Percentiles rank a stretch among this genome's conserved stretches.
Evolutionary conservation across 2,888 invertebrate genomes (phyloP).

Genomic region (Sthenelais limicola): DNA sequence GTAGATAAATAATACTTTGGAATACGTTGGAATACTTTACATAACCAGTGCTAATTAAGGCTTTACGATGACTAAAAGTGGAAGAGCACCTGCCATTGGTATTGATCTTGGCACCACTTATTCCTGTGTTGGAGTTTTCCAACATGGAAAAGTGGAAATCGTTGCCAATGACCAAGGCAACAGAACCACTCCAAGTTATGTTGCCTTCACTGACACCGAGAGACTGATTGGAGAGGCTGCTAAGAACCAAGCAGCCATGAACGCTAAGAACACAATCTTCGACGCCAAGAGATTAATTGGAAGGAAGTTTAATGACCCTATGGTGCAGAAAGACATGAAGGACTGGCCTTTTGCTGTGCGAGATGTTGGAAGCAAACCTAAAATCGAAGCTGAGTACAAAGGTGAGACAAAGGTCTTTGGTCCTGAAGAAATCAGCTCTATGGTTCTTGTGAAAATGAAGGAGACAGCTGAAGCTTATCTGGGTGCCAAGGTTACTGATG

Average conservation of each 20-base stretch:
- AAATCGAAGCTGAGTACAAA: conserved; percentile 64
- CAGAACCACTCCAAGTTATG: conserved; percentile 81
- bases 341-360: conserved; percentile 81
- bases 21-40: too few species aligned
- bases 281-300: conserved; percentile 81
- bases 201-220: conserved; percentile 77
- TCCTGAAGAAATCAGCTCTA: conserved; percentile 92
- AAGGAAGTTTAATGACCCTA: conserved; percentile 83
- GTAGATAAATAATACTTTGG: too few species aligned
- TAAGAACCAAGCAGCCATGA: conserved; percentile 76
- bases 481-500: conserved; percentile 74
- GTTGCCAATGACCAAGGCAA: conserved; percentile 76
- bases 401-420: conserved; percentile 89
- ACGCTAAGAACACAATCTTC: conserved; percentile 83
- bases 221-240: conserved; percentile 71
- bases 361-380: conserved; percentile 59
- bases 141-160: conserved; percentile 74
- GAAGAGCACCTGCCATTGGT: conserved; percentile 80
- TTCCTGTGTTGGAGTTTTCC: conserved; percentile 74
- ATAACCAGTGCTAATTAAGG: too few species aligned
- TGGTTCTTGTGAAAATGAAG: conserved; percentile 95
- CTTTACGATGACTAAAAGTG: too few species aligned
- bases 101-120: conserved; percentile 90
- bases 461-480: conserved; percentile 74
- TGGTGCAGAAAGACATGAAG: conserved; percentile 85